Base-by-base conservation (phyloP, 2,797 vertebrate species). In the Eremophila alpestris region DNA sequence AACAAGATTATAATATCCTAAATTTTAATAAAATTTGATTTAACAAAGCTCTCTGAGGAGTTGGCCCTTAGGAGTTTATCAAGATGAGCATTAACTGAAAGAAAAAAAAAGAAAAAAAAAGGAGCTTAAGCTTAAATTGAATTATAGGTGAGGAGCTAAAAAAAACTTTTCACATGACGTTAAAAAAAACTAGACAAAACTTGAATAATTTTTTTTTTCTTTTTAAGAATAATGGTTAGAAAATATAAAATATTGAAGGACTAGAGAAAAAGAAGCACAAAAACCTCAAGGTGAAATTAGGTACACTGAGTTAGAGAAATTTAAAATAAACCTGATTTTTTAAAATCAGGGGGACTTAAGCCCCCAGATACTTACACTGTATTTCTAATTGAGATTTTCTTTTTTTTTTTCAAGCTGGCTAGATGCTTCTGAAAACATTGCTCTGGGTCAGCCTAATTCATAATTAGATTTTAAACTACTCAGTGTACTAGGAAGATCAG, bases 11-110 rank as follows among this genome's bases (percentile, higher is more conserved):
- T 97, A 68, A 93, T 95, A 96, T 87, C 40, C 55, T 86, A 96
- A 95, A 26, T 97, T 97, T 97, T 97, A 97, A 97, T 97, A 97
- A 97, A 97, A 97, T 96, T 97, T 96, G 77, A 88, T 97, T 97
- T 97, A 96, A 94, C 79, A 97, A 93, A 95, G 75, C 46, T 95
- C 95, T 97, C 92, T 14, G 46, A 82, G 70, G 93, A 96, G 38
- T 2, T 90, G 69, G 68, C 88, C 94, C 77, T 86, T 94, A 97
- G 83, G 84, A 97, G 71, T 97, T 97, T 97, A 97, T 97, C 93
- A 97, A 95, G 91, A 95, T 90, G 79, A 97, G 46, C 59, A 95
- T 93, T 97, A 74, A 59, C 85, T 59, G 32, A 87, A 75, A 27
- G 4, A 6, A 45, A 79, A 94, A 17, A 81, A 95, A 6, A 45